Evolutionary conservation across 2,797 vertebrate genomes (phyloP), one percentile per base, ranked within the genome.

Genomic region (Alca torda): DNA sequence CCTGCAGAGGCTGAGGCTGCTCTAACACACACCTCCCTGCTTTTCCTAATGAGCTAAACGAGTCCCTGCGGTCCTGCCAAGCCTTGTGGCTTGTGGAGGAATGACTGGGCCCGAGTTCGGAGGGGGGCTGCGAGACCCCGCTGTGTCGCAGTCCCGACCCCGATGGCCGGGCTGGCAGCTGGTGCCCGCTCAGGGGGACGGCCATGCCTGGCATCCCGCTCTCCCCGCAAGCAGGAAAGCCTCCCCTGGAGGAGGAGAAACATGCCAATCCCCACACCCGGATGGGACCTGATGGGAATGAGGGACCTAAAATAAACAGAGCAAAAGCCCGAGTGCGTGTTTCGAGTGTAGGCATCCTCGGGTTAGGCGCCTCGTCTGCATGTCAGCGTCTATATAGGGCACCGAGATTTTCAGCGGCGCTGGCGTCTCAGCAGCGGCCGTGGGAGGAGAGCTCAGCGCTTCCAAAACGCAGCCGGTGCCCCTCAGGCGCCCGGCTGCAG

Each of bases 331-430:
- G 9, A 61, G 75, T 3, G 54, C 1, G 2, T 11, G 41, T 45
- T 75, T 75, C 0, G 8, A 90, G 84, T 1, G 67, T 6, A 46
- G 91, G 78, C 89, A 84, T 13, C 84, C 79, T 24, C 1, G 5
- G 77, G 86, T 81, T 74, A 39, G 91, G 95, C 3, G 6, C 64
- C 31, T 67, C 4, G 28, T 18, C 86, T 87, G 64, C 70, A 3
- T 68, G 82, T 64, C 89, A 80, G 84, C 2, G 13, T 46, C 78
- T 89, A 96, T 94, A 30, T 95, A 95, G 95, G 96, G 82, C 95
- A 95, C 53, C 0, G 16, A 76, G 82, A 51, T 41, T 2, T 68
- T 86, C 79, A 14, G 84, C 8, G 1, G 28, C 1, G 23, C 90
- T 69, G 73, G 90, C 35, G 0, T 31, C 75, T 73, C 73, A 69